Conservation (phyloP, 2,797 vertebrate genomes). For the Sebastes hubbsi region DNA sequence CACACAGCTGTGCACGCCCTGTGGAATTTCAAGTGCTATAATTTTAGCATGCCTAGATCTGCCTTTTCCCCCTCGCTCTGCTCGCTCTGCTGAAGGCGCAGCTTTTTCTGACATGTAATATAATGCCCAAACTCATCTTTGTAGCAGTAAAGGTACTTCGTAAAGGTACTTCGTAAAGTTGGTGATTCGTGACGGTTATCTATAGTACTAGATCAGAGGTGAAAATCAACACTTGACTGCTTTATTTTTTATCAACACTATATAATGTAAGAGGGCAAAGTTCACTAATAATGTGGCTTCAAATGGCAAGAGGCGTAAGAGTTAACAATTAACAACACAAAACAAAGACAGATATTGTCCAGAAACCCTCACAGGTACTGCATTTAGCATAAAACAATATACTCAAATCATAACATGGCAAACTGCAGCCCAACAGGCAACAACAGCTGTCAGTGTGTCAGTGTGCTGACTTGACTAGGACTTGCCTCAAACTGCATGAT, state of each 20-base stretch:
- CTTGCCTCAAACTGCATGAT: too few species aligned
- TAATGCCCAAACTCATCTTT: background rate
- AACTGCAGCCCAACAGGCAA: too few species aligned
- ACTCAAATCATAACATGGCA: too few species aligned
- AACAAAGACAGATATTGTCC: too few species aligned
- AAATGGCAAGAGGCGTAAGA: too few species aligned
- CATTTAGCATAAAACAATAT: too few species aligned
- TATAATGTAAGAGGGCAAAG: background rate
- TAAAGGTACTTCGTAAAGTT: background rate
- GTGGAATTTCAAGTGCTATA: constrained; percentile 58
- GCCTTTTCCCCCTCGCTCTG: background rate
- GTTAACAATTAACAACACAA: too few species aligned
- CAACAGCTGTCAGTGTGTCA: too few species aligned
- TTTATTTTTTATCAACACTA: background rate
- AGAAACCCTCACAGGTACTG: too few species aligned
- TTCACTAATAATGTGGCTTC: background rate
- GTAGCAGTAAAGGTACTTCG: background rate
- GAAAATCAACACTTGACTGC: background rate
- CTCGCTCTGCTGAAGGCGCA: background rate
- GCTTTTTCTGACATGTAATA: background rate
- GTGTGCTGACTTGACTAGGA: too few species aligned
- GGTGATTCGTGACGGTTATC: background rate
- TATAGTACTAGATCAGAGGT: background rate
- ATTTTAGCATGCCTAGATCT: constrained; percentile 59
- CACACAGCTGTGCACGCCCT: constrained; percentile 19